These are phyloP conservation scores for Lasioglossum baleicum DNA, from an alignment of 1,140 invertebrate species.

Conservation along the genomic window DNA sequence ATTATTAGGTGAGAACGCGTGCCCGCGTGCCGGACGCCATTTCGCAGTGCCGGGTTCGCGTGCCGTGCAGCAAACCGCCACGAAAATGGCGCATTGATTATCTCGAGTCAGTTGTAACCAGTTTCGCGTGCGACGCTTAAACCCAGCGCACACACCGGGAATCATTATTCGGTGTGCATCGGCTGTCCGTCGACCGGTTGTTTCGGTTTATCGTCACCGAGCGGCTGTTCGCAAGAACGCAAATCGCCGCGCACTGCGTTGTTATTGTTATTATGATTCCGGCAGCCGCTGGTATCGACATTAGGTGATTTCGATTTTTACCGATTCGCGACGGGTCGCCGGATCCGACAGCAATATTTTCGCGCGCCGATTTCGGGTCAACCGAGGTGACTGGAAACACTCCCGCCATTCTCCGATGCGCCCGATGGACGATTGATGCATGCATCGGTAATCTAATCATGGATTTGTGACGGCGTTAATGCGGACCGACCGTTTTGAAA, in stretches of 20 bases:
- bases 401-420: background rate
- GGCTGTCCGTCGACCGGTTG: conserved; percentile 7
- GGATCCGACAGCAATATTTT: background rate
- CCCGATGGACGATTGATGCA: conserved; percentile 8
- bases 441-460: conserved; percentile 28
- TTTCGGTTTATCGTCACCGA: conserved; percentile 34
- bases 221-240: background rate
- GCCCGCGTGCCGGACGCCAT: no score
- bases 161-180: conserved; percentile 28
- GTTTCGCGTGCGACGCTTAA: conserved; percentile 2
- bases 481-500: background rate
- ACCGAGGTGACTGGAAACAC: conserved; percentile 11
- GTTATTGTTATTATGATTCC: background rate
- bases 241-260: conserved; percentile 8
- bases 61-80: background rate
- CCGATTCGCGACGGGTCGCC: no score
- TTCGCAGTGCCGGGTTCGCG: background rate
- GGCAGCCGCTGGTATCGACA: conserved; percentile 27
- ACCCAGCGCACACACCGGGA: background rate
- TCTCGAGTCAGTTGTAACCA: conserved; percentile 24
- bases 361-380: background rate
- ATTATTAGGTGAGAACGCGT: background rate
- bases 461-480: conserved; percentile 13
- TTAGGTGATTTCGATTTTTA: conserved; percentile 9
- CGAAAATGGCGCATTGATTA: conserved; percentile 42